These are phyloP conservation scores for Gnatocerus cornutus DNA, from an alignment of 2,888 invertebrate species.

Conservation along the genomic window DNA sequence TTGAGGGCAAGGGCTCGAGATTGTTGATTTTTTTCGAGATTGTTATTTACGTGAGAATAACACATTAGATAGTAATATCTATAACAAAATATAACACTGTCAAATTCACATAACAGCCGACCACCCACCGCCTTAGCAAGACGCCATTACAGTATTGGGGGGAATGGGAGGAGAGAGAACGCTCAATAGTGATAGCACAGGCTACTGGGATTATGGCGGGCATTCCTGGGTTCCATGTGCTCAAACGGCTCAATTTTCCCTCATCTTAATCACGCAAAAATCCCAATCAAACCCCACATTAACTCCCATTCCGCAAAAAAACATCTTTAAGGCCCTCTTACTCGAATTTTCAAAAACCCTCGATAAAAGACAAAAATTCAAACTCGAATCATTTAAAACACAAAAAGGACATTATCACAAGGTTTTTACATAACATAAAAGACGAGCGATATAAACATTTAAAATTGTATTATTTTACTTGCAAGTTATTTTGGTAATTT, in stretches of 20 bases:
- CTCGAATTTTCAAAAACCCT: too few relatives aligned
- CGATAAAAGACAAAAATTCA: too few relatives aligned
- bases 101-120: slow-evolving; percentile 67
- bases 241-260: slow-evolving; percentile 34
- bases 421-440: too few relatives aligned
- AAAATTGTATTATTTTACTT: too few relatives aligned
- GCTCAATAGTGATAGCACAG: slow-evolving; percentile 48
- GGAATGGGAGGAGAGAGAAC: slow-evolving; percentile 47
- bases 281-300: slow-evolving; percentile 4
- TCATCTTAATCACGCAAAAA: slow-evolving; percentile 22
- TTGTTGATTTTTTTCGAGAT: slow-evolving; percentile 39
- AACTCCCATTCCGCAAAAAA: slow-evolving; percentile 1
- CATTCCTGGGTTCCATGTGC: slow-evolving; percentile 49
- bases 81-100: slow-evolving; percentile 65
- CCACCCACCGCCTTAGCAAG: slow-evolving; percentile 70
- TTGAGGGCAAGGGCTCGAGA: slow-evolving; percentile 30
- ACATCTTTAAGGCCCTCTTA: not conserved
- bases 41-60: slow-evolving; percentile 39
- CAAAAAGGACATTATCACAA: too few relatives aligned
- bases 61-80: slow-evolving; percentile 45
- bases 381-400: too few relatives aligned
- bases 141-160: slow-evolving; percentile 67
- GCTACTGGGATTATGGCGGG: slow-evolving; percentile 51
- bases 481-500: too few relatives aligned
- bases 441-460: too few relatives aligned